Base-by-base conservation (phyloP, 1,140 invertebrate genomes). In the Drosophila trapezifrons region DNA sequence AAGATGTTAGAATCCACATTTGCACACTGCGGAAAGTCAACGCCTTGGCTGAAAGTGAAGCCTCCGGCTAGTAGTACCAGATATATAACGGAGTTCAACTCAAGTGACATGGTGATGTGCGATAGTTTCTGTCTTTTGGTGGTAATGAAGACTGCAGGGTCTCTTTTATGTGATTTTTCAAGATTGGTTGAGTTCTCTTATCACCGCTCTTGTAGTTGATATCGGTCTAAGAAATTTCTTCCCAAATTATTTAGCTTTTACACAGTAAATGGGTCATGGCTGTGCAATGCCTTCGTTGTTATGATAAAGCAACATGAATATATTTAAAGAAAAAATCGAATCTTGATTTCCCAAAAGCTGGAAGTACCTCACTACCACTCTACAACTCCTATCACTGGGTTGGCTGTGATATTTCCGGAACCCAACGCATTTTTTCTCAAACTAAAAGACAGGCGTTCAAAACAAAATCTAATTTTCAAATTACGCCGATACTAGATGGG, bases 251-350 rank as follows among this genome's bases (percentile, higher is more conserved):
- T 73, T 87, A 58, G 62, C 54, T 73, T 57, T 55, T 20, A 37
- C 22, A 20, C 22, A 1, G 9, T 8, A 55, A 78, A 37, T 87
- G 32, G 74, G 84, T 89, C 84, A 89, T 76, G 84, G 84, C 64
- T 56, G 45, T 27, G 1, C 59, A 46, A 32, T 71, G 43, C 35
- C 65, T 27, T 40, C n/a, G 15, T 38, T 25, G 17, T 46, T 49
- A n/a, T 51, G 45, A 66, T 66, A 69, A 25, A 5, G 13, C 12
- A 20, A 18, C n/a, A 17, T 10, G 0, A n/a, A 42, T 56, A 8
- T 15, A 6, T 57, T 20, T 29, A 51, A 32, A 13, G 17, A 15
- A 18, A 18, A 6, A 18, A 18, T 32, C 27, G n/a, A 20, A 20
- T 32, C 3, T 29, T 47, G 9, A 29, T 29, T 49, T 49, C 5